Evolutionary conservation across 2,888 invertebrate species (phyloP).

Genomic region (Fragum whitleyi): DNA sequence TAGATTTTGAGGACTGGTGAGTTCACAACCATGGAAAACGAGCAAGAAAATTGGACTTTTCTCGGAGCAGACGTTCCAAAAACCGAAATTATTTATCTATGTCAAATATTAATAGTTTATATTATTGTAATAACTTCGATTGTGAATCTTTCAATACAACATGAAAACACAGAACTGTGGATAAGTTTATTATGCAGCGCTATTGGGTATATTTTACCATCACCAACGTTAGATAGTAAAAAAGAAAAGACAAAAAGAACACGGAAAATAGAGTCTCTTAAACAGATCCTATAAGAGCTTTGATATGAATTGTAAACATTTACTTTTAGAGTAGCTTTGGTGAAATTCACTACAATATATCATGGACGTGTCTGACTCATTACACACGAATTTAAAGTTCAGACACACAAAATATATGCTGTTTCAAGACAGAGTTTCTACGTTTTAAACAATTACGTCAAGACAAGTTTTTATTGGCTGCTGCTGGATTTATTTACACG

Average conservation of each 20-base stretch:
- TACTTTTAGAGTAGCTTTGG: background rate
- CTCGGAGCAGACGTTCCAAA: constrained; percentile 38
- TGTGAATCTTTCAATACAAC: constrained; percentile 41
- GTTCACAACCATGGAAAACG: constrained; percentile 2
- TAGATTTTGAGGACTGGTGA: background rate
- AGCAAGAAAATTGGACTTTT: constrained; percentile 40
- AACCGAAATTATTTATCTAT: constrained; percentile 52
- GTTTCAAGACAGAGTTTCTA: background rate
- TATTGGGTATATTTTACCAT: constrained; percentile 31
- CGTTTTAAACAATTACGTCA: constrained; percentile 11
- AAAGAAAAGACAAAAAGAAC: background rate
- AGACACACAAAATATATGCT: background rate
- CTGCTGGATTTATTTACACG: constrained; percentile 13
- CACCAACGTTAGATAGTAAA: constrained; percentile 6
- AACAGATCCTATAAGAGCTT: too few species aligned
- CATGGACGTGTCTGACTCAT: background rate
- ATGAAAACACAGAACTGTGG: constrained; percentile 34
- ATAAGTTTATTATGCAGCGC: constrained; percentile 39
- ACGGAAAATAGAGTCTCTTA: background rate
- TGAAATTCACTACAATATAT: background rate
- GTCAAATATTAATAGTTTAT: constrained; percentile 47
- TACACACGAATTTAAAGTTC: background rate
- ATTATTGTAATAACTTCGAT: constrained; percentile 46
- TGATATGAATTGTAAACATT: too few species aligned
- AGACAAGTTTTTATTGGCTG: background rate